phyloP scores from a whole-genome alignment of 2,888 invertebrate genomes.

The Vandiemenella viatica region DNA sequence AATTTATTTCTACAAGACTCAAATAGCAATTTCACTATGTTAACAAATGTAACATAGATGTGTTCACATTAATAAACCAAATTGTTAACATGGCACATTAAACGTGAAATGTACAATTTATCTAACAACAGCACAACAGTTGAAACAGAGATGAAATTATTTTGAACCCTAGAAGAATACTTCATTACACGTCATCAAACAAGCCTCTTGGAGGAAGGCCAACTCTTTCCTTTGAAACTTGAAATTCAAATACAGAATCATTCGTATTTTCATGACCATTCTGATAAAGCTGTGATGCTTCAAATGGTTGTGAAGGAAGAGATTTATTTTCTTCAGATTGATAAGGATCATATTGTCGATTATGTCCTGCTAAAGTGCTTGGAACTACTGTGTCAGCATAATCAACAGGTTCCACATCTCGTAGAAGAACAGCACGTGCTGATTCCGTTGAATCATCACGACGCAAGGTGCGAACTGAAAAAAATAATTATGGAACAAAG shows the following conservation, averaged over 20 bases:
- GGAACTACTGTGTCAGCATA: conserved; percentile 41
- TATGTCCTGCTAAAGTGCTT: conserved; percentile 18
- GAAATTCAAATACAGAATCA: conserved; percentile 20
- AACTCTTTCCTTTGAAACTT: conserved; percentile 33
- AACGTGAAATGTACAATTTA: too few species aligned
- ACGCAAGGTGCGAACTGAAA: conserved; percentile 33
- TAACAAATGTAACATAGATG: too few species aligned
- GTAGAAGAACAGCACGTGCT: conserved; percentile 61
- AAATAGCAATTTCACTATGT: too few species aligned
- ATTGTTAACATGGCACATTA: too few species aligned
- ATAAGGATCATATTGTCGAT: neutral
- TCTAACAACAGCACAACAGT: too few species aligned
- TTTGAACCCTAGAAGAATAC: too few species aligned
- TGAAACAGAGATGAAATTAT: too few species aligned
- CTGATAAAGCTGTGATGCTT: conserved; percentile 20
- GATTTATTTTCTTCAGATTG: neutral
- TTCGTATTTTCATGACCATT: conserved; percentile 23
- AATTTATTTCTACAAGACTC: too few species aligned
- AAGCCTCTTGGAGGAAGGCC: conserved; percentile 60
- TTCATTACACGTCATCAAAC: conserved; percentile 62
- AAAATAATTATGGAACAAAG: conserved; percentile 1
- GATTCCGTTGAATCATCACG: conserved; percentile 47
- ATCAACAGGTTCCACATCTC: conserved; percentile 57
- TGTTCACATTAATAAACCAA: too few species aligned
- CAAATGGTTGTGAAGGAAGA: neutral